Percentiles rank a stretch among this genome's conserved stretches.
phyloP scores from a whole-genome alignment of 2,888 invertebrate genomes.

The Lysandra bellargus region DNA sequence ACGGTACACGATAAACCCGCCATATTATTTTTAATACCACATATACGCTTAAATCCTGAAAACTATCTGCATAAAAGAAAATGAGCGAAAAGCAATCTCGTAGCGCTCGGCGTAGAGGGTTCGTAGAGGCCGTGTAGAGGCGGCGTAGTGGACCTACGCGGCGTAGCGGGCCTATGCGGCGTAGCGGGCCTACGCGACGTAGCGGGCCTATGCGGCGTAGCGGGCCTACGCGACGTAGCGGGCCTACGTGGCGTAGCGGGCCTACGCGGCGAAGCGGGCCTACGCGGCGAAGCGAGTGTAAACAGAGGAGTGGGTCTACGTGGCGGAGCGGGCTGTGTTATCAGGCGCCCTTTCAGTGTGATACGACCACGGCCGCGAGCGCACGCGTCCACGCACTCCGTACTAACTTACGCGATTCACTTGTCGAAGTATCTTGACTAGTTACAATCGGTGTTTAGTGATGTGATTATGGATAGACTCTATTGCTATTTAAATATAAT shows the following conservation, averaged over 20 bases:
- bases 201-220: no score
- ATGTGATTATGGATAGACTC: not conserved
- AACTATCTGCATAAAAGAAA: not conserved
- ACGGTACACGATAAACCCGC: not conserved
- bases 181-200: no score
- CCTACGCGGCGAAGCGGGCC: no score
- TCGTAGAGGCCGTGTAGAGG: not conserved
- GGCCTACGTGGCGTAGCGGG: no score
- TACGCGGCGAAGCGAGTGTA: no score
- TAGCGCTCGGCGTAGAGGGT: not conserved
- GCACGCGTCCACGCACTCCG: not conserved
- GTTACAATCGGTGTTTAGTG: not conserved
- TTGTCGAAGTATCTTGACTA: not conserved
- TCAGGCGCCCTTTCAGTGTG: not conserved
- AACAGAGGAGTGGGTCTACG: no score
- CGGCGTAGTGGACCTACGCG: not conserved
- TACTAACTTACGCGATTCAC: not conserved
- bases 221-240: no score
- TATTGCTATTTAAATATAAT: no score
- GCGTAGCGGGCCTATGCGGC: not conserved
- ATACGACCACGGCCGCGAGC: not conserved
- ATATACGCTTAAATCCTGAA: not conserved
- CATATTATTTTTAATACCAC: not conserved
- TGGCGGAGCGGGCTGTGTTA: not conserved
- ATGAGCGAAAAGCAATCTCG: not conserved